phyloP scores from a whole-genome alignment of 2,113 vertebrate species.

The Corvus cornix region DNA sequence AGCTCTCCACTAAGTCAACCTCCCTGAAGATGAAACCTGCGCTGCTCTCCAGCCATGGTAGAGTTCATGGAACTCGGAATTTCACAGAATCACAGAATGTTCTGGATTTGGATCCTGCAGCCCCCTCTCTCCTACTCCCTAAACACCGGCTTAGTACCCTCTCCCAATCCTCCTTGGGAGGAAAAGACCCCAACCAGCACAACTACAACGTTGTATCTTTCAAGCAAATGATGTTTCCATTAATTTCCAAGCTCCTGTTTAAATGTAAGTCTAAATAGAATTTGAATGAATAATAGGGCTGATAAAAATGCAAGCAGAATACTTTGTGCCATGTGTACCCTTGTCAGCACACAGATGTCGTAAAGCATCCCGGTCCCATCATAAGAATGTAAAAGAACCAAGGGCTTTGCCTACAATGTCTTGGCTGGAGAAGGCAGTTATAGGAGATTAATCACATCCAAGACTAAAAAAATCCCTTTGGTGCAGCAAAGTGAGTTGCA shows the following conservation, averaged over 20 bases:
- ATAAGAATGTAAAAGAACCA: not conserved
- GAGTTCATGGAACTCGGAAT: not conserved
- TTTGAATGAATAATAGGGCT: not conserved
- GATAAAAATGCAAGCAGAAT: not conserved
- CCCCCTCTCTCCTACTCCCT: not conserved
- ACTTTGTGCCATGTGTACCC: not conserved
- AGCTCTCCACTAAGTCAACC: not conserved
- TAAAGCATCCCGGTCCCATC: not conserved
- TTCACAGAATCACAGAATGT: not conserved
- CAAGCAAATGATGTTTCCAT: not conserved
- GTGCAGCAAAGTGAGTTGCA: not conserved
- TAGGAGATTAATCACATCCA: not conserved
- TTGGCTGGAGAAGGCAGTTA: not conserved
- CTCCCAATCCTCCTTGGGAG: not conserved
- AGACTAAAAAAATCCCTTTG: not conserved
- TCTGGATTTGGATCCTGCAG: not conserved
- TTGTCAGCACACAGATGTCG: not conserved
- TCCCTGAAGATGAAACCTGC: not conserved
- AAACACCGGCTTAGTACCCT: not conserved
- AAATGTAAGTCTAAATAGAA: not conserved
- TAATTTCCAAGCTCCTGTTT: not conserved
- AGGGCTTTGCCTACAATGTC: not conserved
- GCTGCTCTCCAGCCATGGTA: not conserved
- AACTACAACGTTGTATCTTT: not conserved
- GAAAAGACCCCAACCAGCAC: not conserved